Percentiles rank a stretch among this genome's conserved stretches.
phyloP scores from a whole-genome alignment of 2,113 vertebrate species.

The Neolamprologus sp. region DNA sequence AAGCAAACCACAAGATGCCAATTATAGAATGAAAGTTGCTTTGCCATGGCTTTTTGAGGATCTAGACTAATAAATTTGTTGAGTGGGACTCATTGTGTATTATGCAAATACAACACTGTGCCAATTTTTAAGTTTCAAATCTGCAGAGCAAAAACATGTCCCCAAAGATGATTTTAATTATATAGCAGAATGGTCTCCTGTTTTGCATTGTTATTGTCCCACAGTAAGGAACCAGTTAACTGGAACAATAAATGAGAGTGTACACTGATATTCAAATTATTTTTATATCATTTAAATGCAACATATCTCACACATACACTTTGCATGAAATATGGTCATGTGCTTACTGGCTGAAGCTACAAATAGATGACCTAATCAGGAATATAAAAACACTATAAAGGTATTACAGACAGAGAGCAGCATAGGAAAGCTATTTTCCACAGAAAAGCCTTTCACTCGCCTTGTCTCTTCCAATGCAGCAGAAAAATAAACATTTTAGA shows the following conservation, averaged over 20 bases:
- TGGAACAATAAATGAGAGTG: conserved; percentile 37
- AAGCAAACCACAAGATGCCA: conserved; percentile 88
- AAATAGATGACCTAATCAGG: conserved; percentile 39
- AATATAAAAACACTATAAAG: conserved; percentile 40
- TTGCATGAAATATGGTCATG: conserved; percentile 13
- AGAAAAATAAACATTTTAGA: conserved; percentile 61
- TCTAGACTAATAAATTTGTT: conserved; percentile 76
- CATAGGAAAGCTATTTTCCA: conserved; percentile 37
- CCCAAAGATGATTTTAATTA: conserved; percentile 70
- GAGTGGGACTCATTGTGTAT: conserved; percentile 73
- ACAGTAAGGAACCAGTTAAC: conserved; percentile 26
- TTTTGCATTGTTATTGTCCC: conserved; percentile 58
- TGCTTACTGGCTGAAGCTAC: neutral
- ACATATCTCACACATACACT: conserved; percentile 1
- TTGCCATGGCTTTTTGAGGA: conserved; percentile 69
- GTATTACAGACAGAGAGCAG: conserved; percentile 14
- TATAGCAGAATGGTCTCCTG: conserved; percentile 41
- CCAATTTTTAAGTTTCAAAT: conserved; percentile 73
- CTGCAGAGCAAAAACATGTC: conserved; percentile 62
- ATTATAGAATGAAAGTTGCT: conserved; percentile 74
- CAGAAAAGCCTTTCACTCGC: conserved; percentile 36
- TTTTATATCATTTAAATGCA: conserved; percentile 34
- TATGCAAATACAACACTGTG: conserved; percentile 72
- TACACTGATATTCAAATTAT: conserved; percentile 46
- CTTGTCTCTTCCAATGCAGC: conserved; percentile 43